Evolutionary conservation across 2,113 vertebrate genomes (phyloP).

Genomic region (Sinocyclocheilus anshuiensis): DNA sequence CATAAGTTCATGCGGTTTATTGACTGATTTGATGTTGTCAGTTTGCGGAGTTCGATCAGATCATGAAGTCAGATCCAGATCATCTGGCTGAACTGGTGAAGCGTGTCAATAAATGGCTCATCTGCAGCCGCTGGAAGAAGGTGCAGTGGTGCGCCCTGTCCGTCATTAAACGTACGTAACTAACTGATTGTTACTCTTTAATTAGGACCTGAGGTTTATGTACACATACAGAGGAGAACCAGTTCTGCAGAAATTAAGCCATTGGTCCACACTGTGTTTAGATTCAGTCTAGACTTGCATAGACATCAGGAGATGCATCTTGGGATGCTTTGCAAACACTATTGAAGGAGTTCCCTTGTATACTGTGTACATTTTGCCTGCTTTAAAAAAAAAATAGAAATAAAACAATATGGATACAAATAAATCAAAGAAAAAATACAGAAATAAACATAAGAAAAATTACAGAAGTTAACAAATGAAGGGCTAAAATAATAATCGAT

Average conservation of each 20-base stretch:
- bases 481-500: neutral
- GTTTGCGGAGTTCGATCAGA: constrained; percentile 98
- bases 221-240: neutral
- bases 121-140: constrained; percentile 98
- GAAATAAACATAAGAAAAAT: neutral
- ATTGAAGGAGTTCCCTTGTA: too few species aligned
- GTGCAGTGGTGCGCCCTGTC: constrained; percentile 94
- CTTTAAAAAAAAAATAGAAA: neutral
- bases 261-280: neutral
- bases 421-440: neutral
- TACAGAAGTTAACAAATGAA: neutral
- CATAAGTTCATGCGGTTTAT: neutral
- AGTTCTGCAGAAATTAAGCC: neutral
- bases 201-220: neutral
- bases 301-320: neutral
- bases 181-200: neutral
- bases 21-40: constrained; percentile 57
- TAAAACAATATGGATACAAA: neutral
- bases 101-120: constrained; percentile 93
- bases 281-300: neutral
- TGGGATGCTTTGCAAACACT: neutral
- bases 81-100: constrained; percentile 93
- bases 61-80: constrained; percentile 98
- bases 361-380: neutral
- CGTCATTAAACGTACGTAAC: constrained; percentile 91